These are phyloP conservation scores for Heterocephalus glaber DNA, from an alignment of 2,113 vertebrate species.

Conservation along the genomic window DNA sequence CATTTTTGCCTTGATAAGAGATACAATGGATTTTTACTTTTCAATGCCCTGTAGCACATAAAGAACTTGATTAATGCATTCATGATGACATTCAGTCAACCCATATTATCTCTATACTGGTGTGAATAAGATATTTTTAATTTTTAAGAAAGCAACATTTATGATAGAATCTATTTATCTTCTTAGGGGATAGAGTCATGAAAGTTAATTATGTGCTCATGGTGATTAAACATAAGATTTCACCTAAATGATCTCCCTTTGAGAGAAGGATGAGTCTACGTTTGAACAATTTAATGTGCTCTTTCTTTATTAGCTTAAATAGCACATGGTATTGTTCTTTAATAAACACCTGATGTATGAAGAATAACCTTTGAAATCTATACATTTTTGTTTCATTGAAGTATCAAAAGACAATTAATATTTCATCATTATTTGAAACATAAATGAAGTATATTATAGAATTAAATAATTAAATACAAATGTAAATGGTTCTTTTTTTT, in stretches of 20 bases:
- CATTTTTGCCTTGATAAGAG: neutral
- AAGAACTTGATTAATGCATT: constrained; percentile 66
- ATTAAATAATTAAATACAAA: neutral
- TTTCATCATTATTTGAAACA: neutral
- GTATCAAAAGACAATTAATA: neutral
- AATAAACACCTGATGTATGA: neutral
- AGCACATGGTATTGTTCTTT: neutral
- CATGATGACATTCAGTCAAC: constrained; percentile 41
- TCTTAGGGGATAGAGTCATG: neutral
- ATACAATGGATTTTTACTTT: neutral
- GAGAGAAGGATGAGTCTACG: neutral
- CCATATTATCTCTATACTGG: constrained; percentile 20
- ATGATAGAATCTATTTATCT: constrained; percentile 63
- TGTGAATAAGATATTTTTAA: constrained; percentile 36
- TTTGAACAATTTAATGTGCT: neutral
- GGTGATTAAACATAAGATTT: constrained; percentile 50
- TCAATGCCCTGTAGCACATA: neutral
- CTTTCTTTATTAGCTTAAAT: neutral
- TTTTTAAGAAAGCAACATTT: constrained; percentile 45
- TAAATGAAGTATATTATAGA: neutral
- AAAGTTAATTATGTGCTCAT: constrained; percentile 65
- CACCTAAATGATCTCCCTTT: neutral
- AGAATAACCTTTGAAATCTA: neutral
- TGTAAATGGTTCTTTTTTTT: neutral
- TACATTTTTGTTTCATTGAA: neutral